A percentile compares a stretch with the other conserved stretches of the same genome.
Conservation (phyloP, 2,888 invertebrate genomes). For the Sinodicranocentrus sp. region DNA sequence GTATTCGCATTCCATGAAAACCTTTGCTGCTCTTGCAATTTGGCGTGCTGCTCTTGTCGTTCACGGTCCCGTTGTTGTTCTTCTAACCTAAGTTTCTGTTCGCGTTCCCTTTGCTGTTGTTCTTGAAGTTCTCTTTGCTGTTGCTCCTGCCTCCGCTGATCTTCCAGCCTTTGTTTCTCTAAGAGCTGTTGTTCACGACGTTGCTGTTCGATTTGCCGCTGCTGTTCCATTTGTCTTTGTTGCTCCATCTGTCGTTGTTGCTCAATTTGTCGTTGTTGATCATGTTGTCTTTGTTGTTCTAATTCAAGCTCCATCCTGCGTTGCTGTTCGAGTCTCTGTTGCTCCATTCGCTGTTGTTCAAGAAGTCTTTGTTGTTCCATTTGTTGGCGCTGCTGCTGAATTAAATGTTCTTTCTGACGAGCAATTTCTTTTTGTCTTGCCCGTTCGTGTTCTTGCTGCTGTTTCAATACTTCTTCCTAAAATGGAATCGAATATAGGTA, state of each 20-base stretch:
- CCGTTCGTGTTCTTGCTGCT: slow-evolving; percentile 71
- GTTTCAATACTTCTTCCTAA: slow-evolving; percentile 65
- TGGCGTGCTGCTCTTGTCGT: slow-evolving; percentile 69
- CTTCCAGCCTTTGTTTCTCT: slow-evolving; percentile 64
- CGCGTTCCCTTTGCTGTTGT: slow-evolving; percentile 68
- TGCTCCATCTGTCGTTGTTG: slow-evolving; percentile 72
- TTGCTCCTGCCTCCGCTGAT: slow-evolving; percentile 67
- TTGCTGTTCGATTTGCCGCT: slow-evolving; percentile 73
- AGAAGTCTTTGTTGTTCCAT: slow-evolving; percentile 75
- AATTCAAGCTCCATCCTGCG: slow-evolving; percentile 68
- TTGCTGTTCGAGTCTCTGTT: slow-evolving; percentile 69
- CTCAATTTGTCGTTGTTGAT: slow-evolving; percentile 73
- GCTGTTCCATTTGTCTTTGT: slow-evolving; percentile 71
- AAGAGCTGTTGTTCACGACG: slow-evolving; percentile 60
- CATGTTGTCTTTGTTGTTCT: slow-evolving; percentile 65
- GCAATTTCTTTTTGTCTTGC: slow-evolving; percentile 72
- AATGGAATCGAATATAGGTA: slow-evolving; percentile 2
- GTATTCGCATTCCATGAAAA: slow-evolving; percentile 69
- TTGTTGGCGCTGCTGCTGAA: slow-evolving; percentile 75
- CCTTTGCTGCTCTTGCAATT: slow-evolving; percentile 74
- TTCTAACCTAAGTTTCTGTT: slow-evolving; percentile 68
- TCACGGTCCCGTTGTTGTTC: slow-evolving; percentile 65
- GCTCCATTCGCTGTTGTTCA: slow-evolving; percentile 63
- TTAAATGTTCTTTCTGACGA: slow-evolving; percentile 69
- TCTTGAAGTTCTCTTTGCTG: slow-evolving; percentile 69